Evolutionary conservation across 2,797 vertebrate species (phyloP).

Genomic region (Schizothorax lantsangensis): DNA sequence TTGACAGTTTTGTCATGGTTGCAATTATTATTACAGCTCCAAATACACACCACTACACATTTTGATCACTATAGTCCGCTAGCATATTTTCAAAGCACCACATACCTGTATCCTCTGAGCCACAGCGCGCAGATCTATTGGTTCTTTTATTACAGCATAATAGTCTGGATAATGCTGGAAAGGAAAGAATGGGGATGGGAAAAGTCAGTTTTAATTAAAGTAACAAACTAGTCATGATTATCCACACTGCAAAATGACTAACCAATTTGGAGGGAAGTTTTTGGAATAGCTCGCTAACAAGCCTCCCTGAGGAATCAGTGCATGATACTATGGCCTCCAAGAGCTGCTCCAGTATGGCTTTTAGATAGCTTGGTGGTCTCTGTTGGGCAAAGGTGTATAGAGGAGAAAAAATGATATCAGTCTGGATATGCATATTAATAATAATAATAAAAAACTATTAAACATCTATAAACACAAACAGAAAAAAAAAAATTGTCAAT

Average conservation of each 20-base stretch:
- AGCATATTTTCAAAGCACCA: background rate
- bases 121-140: conserved; percentile 95
- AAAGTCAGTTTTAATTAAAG: background rate
- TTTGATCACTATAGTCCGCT: background rate
- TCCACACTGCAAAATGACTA: background rate
- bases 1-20: background rate
- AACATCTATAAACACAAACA: background rate
- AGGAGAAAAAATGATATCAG: background rate
- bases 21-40: background rate
- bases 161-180: conserved; percentile 98
- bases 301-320: conserved; percentile 88
- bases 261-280: conserved; percentile 98
- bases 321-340: conserved; percentile 92
- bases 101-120: conserved; percentile 97
- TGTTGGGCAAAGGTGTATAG: conserved; percentile 61
- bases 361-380: conserved; percentile 88
- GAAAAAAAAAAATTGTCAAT: background rate
- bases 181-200: conserved; percentile 28
- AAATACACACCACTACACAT: background rate
- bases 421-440: background rate
- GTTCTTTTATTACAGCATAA: conserved; percentile 99
- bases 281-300: conserved; percentile 97
- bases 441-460: background rate
- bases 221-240: background rate
- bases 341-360: conserved; percentile 94